Conservation (phyloP, 2,797 vertebrate species). For the Kryptolebias ocellatus region DNA sequence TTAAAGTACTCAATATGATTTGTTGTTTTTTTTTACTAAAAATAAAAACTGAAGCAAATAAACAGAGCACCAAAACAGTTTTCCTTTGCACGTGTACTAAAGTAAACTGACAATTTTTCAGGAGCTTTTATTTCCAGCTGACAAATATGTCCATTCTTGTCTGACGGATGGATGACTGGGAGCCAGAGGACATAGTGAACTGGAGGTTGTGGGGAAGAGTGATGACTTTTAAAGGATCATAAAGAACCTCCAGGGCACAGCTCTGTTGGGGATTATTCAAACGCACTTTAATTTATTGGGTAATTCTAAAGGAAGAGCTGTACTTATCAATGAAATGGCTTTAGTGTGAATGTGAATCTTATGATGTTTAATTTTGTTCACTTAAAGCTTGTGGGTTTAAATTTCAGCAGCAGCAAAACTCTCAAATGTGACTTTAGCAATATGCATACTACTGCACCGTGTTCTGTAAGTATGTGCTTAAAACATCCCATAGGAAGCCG, state of each 20-base stretch:
- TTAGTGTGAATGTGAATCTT: slow-evolving; percentile 68
- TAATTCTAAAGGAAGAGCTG: slow-evolving; percentile 70
- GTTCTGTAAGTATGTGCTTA: slow-evolving; percentile 19
- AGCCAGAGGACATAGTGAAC: slow-evolving; percentile 61
- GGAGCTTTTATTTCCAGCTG: slow-evolving; percentile 64
- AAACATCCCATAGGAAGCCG: neutral
- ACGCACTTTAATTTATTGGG: slow-evolving; percentile 80
- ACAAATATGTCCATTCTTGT: slow-evolving; percentile 73
- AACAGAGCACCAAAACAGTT: neutral
- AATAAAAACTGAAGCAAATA: neutral
- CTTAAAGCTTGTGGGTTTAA: slow-evolving; percentile 52
- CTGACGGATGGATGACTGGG: slow-evolving; percentile 62
- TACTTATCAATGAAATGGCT: slow-evolving; percentile 76
- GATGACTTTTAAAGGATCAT: slow-evolving; percentile 80
- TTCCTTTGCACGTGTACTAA: slow-evolving; percentile 30
- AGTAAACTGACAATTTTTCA: slow-evolving; percentile 43
- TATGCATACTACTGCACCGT: slow-evolving; percentile 41
- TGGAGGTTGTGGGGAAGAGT: slow-evolving; percentile 66
- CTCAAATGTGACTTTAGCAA: slow-evolving; percentile 32
- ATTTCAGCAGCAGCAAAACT: slow-evolving; percentile 41
- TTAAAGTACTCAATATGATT: no score
- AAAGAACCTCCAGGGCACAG: slow-evolving; percentile 76
- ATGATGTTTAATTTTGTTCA: slow-evolving; percentile 72
- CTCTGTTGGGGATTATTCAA: slow-evolving; percentile 74
- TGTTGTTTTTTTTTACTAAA: no score